phyloP scores from a whole-genome alignment of 2,113 vertebrate species.

The Eubucco bourcierii region DNA sequence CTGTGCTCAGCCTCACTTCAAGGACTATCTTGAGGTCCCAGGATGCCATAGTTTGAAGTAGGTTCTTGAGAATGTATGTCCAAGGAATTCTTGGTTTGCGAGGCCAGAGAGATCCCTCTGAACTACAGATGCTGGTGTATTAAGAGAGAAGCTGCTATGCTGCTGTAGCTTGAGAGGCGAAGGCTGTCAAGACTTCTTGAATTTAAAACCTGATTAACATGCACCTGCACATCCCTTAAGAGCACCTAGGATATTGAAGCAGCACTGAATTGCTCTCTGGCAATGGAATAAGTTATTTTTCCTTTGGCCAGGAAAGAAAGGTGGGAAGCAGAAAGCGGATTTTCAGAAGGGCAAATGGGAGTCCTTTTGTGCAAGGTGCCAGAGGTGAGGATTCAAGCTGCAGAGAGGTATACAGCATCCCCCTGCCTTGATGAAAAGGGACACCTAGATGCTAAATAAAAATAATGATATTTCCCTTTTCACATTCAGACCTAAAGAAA shows the following conservation, averaged over 20 bases:
- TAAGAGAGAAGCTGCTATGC: not conserved
- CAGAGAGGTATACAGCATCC: not conserved
- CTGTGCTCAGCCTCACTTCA: not conserved
- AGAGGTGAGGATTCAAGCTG: not conserved
- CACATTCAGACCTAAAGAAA: not conserved
- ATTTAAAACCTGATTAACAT: not conserved
- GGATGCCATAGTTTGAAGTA: not conserved
- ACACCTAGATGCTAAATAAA: not conserved
- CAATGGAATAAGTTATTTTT: not conserved
- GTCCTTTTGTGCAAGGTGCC: too few species aligned
- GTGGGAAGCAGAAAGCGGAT: not conserved
- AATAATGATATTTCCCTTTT: not conserved
- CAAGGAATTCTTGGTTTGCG: not conserved
- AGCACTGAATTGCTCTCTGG: not conserved
- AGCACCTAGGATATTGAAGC: not conserved
- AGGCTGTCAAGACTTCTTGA: too few species aligned
- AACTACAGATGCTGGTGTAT: not conserved
- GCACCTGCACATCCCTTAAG: not conserved
- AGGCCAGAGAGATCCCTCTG: not conserved
- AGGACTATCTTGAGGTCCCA: too few species aligned
- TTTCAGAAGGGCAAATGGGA: too few species aligned
- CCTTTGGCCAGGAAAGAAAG: not conserved
- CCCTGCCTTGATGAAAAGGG: not conserved
- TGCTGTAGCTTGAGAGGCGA: not conserved
- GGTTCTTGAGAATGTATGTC: not conserved